Evolutionary conservation across 1,140 invertebrate species (phyloP).

Genomic region (Leptinotarsa defecta): DNA sequence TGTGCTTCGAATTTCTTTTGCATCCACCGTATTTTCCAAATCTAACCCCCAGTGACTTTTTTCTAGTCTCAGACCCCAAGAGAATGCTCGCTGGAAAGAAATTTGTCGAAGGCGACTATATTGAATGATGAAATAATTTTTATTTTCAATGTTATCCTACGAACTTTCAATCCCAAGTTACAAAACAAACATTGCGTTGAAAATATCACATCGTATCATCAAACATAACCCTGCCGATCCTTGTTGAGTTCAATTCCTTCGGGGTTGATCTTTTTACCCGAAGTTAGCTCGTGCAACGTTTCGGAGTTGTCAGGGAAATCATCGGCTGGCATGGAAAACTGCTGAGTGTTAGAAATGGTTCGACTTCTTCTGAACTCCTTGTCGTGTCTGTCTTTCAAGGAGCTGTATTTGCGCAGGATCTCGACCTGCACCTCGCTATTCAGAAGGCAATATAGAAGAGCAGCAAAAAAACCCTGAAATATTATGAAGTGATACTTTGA

Average conservation of each 20-base stretch:
- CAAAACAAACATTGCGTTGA: not conserved
- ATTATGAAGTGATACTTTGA: not conserved
- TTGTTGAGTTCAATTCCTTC: not conserved
- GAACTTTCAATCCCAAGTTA: not conserved
- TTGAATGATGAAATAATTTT: no score
- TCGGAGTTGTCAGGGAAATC: conserved; percentile 31
- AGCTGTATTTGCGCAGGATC: conserved; percentile 46
- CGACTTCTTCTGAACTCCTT: conserved; percentile 40
- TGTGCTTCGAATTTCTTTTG: no score
- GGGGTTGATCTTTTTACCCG: not conserved
- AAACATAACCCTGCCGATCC: conserved; percentile 6
- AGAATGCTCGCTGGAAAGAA: no score
- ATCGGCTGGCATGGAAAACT: conserved; percentile 31
- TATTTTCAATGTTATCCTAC: no score
- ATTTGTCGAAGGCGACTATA: no score
- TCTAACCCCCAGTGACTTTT: no score
- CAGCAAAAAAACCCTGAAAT: conserved; percentile 79
- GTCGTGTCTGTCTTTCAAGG: conserved; percentile 39
- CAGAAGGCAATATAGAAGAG: conserved; percentile 83
- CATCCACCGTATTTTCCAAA: no score
- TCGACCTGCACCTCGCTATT: conserved; percentile 77
- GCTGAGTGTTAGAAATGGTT: conserved; percentile 45
- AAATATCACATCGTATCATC: not conserved
- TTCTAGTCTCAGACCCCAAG: no score
- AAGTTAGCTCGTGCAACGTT: conserved; percentile 4